Base-by-base conservation (phyloP, 2,888 invertebrate genomes). In the Strigamia transsilvanica region DNA sequence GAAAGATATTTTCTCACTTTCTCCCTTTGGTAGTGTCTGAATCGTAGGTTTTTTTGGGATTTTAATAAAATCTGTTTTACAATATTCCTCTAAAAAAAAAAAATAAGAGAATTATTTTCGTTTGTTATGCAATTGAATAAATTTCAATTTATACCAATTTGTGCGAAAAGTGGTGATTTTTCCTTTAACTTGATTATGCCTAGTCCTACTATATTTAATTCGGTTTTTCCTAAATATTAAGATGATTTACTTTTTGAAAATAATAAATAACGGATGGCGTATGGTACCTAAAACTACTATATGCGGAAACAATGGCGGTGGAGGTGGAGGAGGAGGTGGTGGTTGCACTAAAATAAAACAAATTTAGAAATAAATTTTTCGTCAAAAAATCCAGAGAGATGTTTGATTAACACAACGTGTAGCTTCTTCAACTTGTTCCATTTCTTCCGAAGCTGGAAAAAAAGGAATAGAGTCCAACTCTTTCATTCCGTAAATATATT, bases 241-340 rank as follows among this genome's bases (percentile, higher is more conserved):
- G 6, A 38, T 5, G 3, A 27, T 42, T 42, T 46, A 46, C 15
- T 13, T 15, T 46, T 12, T 13, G 23, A 18, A 21, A 23, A n/a
- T 9, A 23, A 61, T 10, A n/a, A 27, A 27, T 3, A 27, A 27
- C 27, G 27, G n/a, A 18, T 56, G 56, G n/a, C 7, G n/a, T 18
- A 15, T 56, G 12, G 1, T 18, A 61, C 61, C 61, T 61, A 61
- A 23, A 21, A 61, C 61, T 23, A 23, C 18, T 18, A 61, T 61
- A 21, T 61, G 61, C 61, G 61, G 61, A 61, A 61, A 61, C 23
- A 61, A 23, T 18, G 61, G 61, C 23, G 61, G 21, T 61, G 61
- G 61, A 61, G 61, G 61, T 10, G 61, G 12, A 18, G 61, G 61
- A 3, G 61, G 61, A 23, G 21, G 61, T 61, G 56, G 56, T 15